Percentiles rank a stretch among this genome's conserved stretches.
Evolutionary conservation across 2,113 vertebrate genomes (phyloP).

Genomic region (Forbesichthys agassizii): DNA sequence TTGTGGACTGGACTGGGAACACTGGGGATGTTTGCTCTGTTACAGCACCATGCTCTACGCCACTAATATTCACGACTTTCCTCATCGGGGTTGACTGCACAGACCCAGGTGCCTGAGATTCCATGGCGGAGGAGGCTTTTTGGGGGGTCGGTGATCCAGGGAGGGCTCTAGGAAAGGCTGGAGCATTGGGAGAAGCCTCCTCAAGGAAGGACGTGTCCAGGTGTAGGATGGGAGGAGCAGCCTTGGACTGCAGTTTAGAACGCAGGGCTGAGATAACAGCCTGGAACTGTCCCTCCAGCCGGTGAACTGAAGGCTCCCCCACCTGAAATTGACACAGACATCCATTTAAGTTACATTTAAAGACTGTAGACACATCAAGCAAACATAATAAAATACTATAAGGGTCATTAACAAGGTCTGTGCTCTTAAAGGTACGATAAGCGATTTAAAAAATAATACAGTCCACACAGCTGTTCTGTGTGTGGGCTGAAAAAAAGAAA

Average conservation of each 20-base stretch:
- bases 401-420: too few species aligned
- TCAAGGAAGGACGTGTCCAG: constrained; percentile 25
- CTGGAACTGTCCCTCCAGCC: constrained; percentile 73
- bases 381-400: background rate
- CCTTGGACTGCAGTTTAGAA: constrained; percentile 60
- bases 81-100: constrained; percentile 44
- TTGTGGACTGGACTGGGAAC: constrained; percentile 6
- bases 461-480: too few species aligned
- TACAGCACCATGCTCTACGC: constrained; percentile 7
- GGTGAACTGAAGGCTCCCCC: constrained; percentile 65
- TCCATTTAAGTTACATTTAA: background rate
- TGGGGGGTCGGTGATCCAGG: background rate
- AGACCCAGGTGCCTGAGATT: constrained; percentile 42
- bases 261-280: constrained; percentile 66
- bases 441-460: too few species aligned
- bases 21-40: constrained; percentile 5
- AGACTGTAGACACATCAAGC: background rate
- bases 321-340: constrained; percentile 43
- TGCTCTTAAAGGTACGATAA: too few species aligned
- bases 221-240: constrained; percentile 45
- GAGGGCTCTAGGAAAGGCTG: constrained; percentile 11
- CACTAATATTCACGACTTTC: constrained; percentile 40
- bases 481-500: background rate
- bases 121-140: background rate
- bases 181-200: constrained; percentile 15